phyloP scores from a whole-genome alignment of 1,140 invertebrate genomes.

The Brachionus paranguensis region DNA sequence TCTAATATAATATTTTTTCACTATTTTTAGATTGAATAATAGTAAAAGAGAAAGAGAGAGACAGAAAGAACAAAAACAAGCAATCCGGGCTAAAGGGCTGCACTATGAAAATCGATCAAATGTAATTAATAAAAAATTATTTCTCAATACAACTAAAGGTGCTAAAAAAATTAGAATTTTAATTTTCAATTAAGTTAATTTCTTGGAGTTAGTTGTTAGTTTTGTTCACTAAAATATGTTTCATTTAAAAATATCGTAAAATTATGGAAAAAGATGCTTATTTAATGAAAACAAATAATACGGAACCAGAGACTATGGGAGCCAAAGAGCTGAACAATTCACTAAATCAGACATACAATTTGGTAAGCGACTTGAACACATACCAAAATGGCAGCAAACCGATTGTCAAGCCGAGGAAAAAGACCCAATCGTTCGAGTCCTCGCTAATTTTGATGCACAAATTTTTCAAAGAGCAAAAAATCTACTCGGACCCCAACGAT shows the following conservation, averaged over 20 bases:
- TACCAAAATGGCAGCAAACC: neutral
- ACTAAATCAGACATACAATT: neutral
- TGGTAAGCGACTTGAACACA: neutral
- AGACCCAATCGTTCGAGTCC: neutral
- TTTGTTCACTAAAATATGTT: constrained; percentile 19
- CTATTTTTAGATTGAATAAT: neutral
- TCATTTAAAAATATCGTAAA: constrained; percentile 22
- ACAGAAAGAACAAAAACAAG: neutral
- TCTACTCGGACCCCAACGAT: constrained; percentile 12
- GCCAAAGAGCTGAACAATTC: neutral
- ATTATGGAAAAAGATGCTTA: constrained; percentile 22
- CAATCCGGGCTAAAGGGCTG: neutral
- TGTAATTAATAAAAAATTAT: neutral
- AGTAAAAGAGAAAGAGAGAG: neutral
- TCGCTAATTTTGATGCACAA: constrained; percentile 20
- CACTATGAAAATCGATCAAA: neutral
- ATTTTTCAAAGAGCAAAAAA: constrained; percentile 36
- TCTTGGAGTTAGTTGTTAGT: neutral
- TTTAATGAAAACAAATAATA: neutral
- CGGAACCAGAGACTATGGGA: neutral
- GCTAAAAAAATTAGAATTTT: neutral
- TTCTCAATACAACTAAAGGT: neutral
- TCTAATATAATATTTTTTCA: neutral
- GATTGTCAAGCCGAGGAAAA: neutral
- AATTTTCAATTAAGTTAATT: neutral